Base-by-base conservation (phyloP, 1,140 invertebrate species). In the Apis cerana region DNA sequence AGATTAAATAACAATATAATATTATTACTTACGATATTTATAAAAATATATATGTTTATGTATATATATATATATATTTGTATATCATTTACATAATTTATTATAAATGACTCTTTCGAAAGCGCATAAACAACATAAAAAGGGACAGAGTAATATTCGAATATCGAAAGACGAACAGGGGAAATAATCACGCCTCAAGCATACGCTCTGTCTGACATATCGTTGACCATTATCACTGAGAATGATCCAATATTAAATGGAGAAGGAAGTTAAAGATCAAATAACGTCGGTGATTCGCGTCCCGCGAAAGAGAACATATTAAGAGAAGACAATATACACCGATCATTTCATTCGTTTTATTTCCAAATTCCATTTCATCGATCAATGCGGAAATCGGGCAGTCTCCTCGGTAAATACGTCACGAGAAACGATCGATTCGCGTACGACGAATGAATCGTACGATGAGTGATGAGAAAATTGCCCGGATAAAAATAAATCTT, bases 41-140 rank as follows among this genome's bases (percentile, higher is more conserved):
- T 69, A 82, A 76, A 82, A 69, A 82, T 75, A 81, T 81, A 75
- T 67, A 59, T 75, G 17, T 58, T 64, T 80, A 21, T 75, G 8
- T 61, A 15, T 75, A 43, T 64, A 65, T 64, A 65, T 64, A 64
- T 65, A 75, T 50, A 75, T 75, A 50, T 72, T 10, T 72, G n/a
- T 72, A 72, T 78, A 68, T 70, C 43, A 68, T 82, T 76, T 76
- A 76, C 64, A 27, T 82, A 82, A 82, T 76, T 76, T 82, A 82
- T 64, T 69, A 61, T 76, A 52, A 82, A 76, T 76, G 76, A 82
- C n/a, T 69, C 64, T 82, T 13, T 82, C 56, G 19, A 72, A 80
- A 54, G 23, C 72, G 72, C 72, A 61, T 56, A 82, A 82, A 82
- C 48, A 82, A 76, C 21, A 33, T 68, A 76, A 50, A 81, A 82